Conservation (phyloP, 2,797 vertebrate genomes). For the Pangasius krempfi region DNA sequence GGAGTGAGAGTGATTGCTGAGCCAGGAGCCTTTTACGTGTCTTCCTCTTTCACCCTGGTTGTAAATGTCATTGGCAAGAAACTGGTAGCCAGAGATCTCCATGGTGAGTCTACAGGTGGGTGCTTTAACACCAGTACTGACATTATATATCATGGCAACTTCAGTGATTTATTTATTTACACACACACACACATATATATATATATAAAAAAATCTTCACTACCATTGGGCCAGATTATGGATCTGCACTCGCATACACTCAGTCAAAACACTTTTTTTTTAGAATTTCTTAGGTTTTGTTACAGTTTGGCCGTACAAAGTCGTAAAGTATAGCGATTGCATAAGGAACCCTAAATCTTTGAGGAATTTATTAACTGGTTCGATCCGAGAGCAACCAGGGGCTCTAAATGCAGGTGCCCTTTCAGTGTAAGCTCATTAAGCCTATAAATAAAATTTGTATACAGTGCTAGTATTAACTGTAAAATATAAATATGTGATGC, state of each 20-base stretch:
- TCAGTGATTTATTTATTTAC: not conserved
- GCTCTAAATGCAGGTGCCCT: not conserved
- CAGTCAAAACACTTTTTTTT: not conserved
- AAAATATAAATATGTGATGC: not conserved
- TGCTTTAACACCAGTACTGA: not conserved
- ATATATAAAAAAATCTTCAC: too few species aligned
- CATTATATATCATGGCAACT: not conserved
- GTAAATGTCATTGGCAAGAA: slow-evolving; percentile 94
- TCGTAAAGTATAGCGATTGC: not conserved
- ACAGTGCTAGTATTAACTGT: not conserved
- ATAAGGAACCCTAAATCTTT: not conserved
- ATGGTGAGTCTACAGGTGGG: slow-evolving; percentile 81
- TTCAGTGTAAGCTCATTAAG: not conserved
- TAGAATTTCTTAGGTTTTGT: not conserved
- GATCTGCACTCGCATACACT: not conserved
- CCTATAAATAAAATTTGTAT: not conserved
- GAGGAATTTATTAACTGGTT: not conserved
- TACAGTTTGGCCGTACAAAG: not conserved
- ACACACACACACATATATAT: too few species aligned
- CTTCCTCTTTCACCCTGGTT: slow-evolving; percentile 91
- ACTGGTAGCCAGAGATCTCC: slow-evolving; percentile 78
- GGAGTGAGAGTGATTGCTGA: slow-evolving; percentile 91
- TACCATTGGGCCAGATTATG: not conserved
- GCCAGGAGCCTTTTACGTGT: slow-evolving; percentile 91
- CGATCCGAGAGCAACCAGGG: not conserved